A percentile compares a stretch with the other conserved stretches of the same genome.
These are phyloP conservation scores for Galemys pyrenaicus DNA, from an alignment of 2,113 vertebrate species.

Conservation along the genomic window DNA sequence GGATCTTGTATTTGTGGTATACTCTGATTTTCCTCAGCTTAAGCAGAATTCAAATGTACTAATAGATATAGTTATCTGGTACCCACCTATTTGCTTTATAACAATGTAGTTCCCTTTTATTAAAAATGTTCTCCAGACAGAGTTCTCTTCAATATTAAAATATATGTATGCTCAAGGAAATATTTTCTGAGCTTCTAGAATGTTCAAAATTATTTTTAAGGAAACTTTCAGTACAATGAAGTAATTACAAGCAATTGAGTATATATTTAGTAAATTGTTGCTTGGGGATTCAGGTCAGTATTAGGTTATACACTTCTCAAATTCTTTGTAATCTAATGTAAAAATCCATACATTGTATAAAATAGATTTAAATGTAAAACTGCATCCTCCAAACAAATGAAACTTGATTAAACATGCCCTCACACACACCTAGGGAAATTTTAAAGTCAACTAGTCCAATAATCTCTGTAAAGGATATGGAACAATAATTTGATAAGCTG, in stretches of 20 bases:
- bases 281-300: slow-evolving; percentile 21
- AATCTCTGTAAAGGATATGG: neutral
- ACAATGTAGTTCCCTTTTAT: rapidly evolving
- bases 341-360: neutral
- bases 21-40: neutral
- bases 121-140: neutral
- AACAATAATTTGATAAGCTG: neutral
- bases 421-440: neutral
- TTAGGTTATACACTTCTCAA: slow-evolving; percentile 43
- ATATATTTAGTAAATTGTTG: neutral
- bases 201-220: slow-evolving; percentile 25
- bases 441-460: neutral
- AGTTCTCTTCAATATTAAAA: neutral
- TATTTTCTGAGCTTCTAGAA: neutral
- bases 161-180: neutral
- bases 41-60: neutral
- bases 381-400: neutral
- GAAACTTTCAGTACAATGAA: neutral
- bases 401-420: neutral
- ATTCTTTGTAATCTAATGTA: neutral
- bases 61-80: neutral
- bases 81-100: neutral
- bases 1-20: neutral
- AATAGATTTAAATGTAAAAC: slow-evolving; percentile 25
- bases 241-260: slow-evolving; percentile 46